These are phyloP conservation scores for Puffinus mauretanicus DNA, from an alignment of 2,113 vertebrate genomes.

Conservation along the genomic window DNA sequence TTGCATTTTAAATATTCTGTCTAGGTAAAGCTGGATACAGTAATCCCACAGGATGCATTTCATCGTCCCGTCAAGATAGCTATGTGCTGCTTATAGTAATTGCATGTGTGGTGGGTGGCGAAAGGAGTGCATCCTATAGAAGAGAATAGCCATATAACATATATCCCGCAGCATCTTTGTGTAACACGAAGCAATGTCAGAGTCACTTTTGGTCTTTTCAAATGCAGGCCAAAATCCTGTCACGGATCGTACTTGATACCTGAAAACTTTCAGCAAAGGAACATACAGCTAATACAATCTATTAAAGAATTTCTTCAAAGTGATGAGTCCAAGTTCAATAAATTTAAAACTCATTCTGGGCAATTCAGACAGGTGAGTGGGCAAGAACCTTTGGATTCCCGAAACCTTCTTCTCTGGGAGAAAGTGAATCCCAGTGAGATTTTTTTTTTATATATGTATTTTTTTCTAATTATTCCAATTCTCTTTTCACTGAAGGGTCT, in stretches of 20 bases:
- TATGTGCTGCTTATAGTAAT: neutral
- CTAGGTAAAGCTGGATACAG: neutral
- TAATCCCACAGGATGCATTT: neutral
- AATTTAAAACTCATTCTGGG: conserved; percentile 92
- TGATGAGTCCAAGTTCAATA: conserved; percentile 89
- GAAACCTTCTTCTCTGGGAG: neutral
- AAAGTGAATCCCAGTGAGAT: neutral
- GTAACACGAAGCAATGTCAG: neutral
- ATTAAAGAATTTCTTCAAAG: conserved; percentile 89
- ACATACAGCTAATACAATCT: conserved; percentile 91
- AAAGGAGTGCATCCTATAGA: neutral
- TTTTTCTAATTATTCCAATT: neutral
- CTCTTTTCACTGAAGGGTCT: conserved; percentile 75
- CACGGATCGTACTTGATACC: conserved; percentile 83
- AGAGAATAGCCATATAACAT: neutral
- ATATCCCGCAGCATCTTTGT: neutral
- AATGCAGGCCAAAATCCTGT: conserved; percentile 64
- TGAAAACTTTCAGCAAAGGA: conserved; percentile 92
- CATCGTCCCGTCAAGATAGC: neutral
- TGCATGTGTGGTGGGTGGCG: neutral
- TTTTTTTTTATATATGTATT: neutral
- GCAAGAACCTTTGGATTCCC: accelerated
- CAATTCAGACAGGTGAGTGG: conserved; percentile 93
- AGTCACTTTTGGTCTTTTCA: neutral
- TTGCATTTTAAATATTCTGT: neutral